Evolutionary conservation across 2,113 vertebrate genomes (phyloP), one percentile per base, ranked within the genome.

Genomic region (Tamias sibiricus): DNA sequence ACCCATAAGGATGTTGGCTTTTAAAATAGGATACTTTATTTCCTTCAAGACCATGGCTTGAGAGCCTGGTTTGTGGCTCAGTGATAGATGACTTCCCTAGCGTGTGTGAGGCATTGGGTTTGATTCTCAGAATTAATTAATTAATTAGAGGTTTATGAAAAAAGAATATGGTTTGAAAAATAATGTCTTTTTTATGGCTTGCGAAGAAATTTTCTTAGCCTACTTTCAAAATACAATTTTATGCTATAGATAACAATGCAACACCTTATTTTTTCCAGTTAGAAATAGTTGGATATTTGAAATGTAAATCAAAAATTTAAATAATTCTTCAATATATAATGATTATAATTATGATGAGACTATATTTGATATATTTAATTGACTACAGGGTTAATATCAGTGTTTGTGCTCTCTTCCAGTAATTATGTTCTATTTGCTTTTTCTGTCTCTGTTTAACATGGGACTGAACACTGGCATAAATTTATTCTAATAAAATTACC

Each of bases 201-300:
- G 17, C n/a, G 66, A 83, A 42, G n/a, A 14, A 3, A 11, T 54
- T 68, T 72, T 80, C 28, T 59, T 86, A 52, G 7, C 2, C 52
- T 64, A 77, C 49, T 85, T 4, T 14, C 74, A 89, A 87, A 76
- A 49, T 19, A 1, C 4, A 87, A 54, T 81, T 59, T 77, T 52
- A 79, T 57, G 12, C 4, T 28, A n/a, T 7, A 62, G 0, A 69
- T 28, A 75, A 79, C 0, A 75, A 10, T 94, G 49, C 7, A 20
- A 52, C 28, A 42, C 1, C 16, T 12, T 44, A 54, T 37, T 85
- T 13, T 87, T 66, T 90, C 9, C 2, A 59, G 17, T 20, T 82
- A 87, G 95, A 92, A 57, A 24, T 72, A 68, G 20, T 69, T 84
- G 93, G 44, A 68, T 49, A 4, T 87, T 62, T 79, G 12, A 96